Conservation (phyloP, 1,140 invertebrate genomes). For the Drosophila nannoptera region DNA sequence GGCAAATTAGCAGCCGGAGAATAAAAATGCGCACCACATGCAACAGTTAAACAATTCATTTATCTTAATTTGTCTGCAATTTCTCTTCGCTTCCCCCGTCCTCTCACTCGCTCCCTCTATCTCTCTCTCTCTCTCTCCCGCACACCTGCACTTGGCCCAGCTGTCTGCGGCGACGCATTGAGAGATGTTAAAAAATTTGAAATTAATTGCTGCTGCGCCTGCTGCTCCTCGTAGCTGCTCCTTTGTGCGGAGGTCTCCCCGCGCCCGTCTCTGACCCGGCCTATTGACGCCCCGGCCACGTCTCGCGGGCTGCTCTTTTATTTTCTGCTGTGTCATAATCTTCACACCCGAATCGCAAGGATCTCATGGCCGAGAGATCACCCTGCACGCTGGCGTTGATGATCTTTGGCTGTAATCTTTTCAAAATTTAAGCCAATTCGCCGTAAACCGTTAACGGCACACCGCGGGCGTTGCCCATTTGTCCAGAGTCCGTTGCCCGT, state of each 20-base stretch:
- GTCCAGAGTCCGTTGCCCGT: constrained; percentile 23
- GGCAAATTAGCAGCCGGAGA: constrained; percentile 55
- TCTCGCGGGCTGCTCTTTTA: constrained; percentile 26
- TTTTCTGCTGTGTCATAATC: constrained; percentile 76
- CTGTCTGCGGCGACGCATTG: constrained; percentile 39
- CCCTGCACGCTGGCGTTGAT: constrained; percentile 46
- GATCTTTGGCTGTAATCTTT: constrained; percentile 74
- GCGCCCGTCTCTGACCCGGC: constrained; percentile 3
- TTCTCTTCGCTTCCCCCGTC: constrained; percentile 27
- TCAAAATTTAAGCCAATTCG: constrained; percentile 78
- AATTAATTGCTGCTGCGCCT: constrained; percentile 73
- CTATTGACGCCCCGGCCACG: constrained; percentile 34
- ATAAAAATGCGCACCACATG: constrained; percentile 52
- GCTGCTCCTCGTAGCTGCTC: constrained; percentile 12
- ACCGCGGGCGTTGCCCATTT: constrained; percentile 50
- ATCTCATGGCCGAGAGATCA: constrained; percentile 27
- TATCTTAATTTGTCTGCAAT: constrained; percentile 76
- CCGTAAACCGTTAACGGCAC: constrained; percentile 69
- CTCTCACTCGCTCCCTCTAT: background rate
- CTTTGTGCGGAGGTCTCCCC: background rate
- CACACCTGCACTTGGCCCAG: constrained; percentile 41
- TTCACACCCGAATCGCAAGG: constrained; percentile 65
- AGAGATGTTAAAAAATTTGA: constrained; percentile 64
- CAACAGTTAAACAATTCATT: constrained; percentile 76
- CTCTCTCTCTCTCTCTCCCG: background rate